These are phyloP conservation scores for Bombus balteatus DNA, from an alignment of 1,140 invertebrate genomes.

Conservation along the genomic window DNA sequence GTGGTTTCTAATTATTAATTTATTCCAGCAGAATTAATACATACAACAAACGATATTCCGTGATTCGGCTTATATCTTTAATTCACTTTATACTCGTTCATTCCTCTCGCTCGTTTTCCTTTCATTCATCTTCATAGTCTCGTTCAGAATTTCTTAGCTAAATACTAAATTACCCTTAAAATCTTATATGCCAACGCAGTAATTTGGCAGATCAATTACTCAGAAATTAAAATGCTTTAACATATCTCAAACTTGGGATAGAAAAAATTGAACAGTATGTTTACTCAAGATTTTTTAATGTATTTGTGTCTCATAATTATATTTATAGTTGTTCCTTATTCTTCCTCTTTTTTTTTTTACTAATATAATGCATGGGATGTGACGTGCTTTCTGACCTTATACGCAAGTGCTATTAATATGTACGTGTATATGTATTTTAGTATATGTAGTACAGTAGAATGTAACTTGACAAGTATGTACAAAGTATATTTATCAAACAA, in stretches of 20 bases:
- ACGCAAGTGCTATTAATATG: conserved; percentile 24
- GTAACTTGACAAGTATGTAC: conserved; percentile 58
- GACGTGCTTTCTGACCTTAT: conserved; percentile 24
- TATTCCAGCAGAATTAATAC: conserved; percentile 64
- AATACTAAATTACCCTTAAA: conserved; percentile 56
- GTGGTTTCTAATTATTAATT: conserved; percentile 63
- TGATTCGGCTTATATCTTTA: conserved; percentile 43
- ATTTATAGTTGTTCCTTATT: not conserved
- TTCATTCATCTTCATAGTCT: conserved; percentile 15
- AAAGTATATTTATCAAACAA: conserved; percentile 51
- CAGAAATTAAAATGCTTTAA: conserved; percentile 53
- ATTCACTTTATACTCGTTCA: conserved; percentile 42
- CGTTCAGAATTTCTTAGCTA: conserved; percentile 57
- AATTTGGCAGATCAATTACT: conserved; percentile 56
- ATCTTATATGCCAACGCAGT: conserved; percentile 55
- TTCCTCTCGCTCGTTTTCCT: conserved; percentile 15
- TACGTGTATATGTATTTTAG: conserved; percentile 21
- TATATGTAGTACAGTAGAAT: conserved; percentile 37
- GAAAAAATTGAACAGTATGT: conserved; percentile 58
- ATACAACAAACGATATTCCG: conserved; percentile 65
- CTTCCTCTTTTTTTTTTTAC: not conserved
- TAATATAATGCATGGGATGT: conserved; percentile 65
- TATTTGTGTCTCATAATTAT: conserved; percentile 38
- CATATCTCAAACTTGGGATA: conserved; percentile 42
- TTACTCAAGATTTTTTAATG: conserved; percentile 44